phyloP scores from a whole-genome alignment of 2,888 invertebrate genomes.

The Ormia ochracea region DNA sequence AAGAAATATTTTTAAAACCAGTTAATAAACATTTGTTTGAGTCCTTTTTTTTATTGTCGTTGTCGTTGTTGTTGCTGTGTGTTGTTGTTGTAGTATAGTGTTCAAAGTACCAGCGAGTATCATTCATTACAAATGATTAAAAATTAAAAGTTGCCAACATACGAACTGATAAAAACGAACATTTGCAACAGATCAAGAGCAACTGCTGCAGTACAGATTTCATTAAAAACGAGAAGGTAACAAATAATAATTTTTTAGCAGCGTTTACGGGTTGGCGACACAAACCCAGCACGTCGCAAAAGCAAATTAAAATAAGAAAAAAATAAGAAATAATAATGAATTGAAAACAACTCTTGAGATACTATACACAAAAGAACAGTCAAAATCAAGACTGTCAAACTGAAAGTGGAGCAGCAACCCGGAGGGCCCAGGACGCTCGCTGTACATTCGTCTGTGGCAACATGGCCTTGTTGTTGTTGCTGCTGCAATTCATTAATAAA shows the following conservation, averaged over 20 bases:
- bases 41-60: background rate
- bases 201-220: slow-evolving; percentile 13
- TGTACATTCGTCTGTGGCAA: background rate
- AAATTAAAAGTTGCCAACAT: slow-evolving; percentile 64
- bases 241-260: slow-evolving; percentile 43
- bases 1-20: slow-evolving; percentile 57
- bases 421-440: slow-evolving; percentile 22
- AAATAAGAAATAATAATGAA: slow-evolving; percentile 28
- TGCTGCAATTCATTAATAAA: slow-evolving; percentile 58
- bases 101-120: slow-evolving; percentile 34
- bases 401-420: background rate
- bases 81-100: slow-evolving; percentile 13
- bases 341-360: slow-evolving; percentile 47
- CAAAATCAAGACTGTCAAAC: slow-evolving; percentile 1
- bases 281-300: slow-evolving; percentile 52
- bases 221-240: slow-evolving; percentile 13
- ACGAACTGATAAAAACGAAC: slow-evolving; percentile 62
- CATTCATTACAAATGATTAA: slow-evolving; percentile 63
- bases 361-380: slow-evolving; percentile 37
- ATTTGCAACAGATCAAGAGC: slow-evolving; percentile 40
- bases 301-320: slow-evolving; percentile 38
- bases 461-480: slow-evolving; percentile 66
- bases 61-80: slow-evolving; percentile 64
- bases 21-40: slow-evolving; percentile 38
- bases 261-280: slow-evolving; percentile 56